Conservation (phyloP, 2,888 invertebrate species). For the Chloromyia formosa region DNA sequence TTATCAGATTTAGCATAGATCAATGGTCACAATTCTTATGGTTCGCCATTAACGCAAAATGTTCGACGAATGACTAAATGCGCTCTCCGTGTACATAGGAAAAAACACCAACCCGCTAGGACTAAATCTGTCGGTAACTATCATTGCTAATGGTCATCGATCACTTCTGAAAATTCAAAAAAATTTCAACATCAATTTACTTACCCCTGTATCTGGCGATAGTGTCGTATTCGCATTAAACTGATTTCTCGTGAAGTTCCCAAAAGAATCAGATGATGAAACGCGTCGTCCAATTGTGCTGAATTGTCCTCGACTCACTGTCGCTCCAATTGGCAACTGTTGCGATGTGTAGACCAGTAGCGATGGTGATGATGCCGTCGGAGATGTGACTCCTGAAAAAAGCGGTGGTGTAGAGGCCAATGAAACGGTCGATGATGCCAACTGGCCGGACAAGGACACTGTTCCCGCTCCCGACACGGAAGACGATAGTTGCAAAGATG, state of each 20-base stretch:
- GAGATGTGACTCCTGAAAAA: neutral
- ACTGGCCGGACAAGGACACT: conserved; percentile 24
- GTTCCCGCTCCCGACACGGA: conserved; percentile 2
- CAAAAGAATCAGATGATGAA: conserved; percentile 37
- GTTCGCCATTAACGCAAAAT: too few relatives aligned
- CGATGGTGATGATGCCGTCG: conserved; percentile 34
- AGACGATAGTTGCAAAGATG: neutral
- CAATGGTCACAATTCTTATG: too few relatives aligned
- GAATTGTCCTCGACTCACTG: neutral
- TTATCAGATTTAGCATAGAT: too few relatives aligned
- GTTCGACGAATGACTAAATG: too few relatives aligned
- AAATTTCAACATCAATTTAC: too few relatives aligned
- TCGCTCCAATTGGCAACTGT: conserved; percentile 26
- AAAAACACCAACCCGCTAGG: too few relatives aligned
- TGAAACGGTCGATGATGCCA: conserved; percentile 1
- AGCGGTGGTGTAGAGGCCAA: conserved; percentile 32
- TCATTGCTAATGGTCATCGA: too few relatives aligned
- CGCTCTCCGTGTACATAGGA: too few relatives aligned
- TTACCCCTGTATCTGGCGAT: conserved; percentile 44
- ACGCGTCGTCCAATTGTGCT: conserved; percentile 19
- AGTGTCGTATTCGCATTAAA: conserved; percentile 30
- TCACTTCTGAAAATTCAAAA: too few relatives aligned
- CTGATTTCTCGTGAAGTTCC: conserved; percentile 34
- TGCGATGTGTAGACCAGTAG: conserved; percentile 29
- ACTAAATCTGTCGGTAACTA: too few relatives aligned